These are phyloP conservation scores for Pterostichus madidus DNA, from an alignment of 2,888 invertebrate genomes.

Conservation along the genomic window DNA sequence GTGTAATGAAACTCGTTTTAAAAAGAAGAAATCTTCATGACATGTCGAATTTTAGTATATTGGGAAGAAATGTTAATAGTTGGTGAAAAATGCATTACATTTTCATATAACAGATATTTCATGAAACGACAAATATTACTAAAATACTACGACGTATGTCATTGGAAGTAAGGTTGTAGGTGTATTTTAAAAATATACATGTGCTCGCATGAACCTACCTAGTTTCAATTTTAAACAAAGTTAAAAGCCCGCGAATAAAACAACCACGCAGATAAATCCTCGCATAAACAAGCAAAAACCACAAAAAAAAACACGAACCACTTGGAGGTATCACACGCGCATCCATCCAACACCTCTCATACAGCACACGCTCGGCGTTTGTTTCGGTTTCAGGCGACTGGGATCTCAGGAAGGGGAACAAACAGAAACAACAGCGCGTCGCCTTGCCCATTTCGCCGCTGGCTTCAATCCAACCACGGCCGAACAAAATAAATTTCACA, in stretches of 20 bases:
- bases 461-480: constrained; percentile 41
- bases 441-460: constrained; percentile 37
- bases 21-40: no score
- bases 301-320: constrained; percentile 17
- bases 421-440: constrained; percentile 22
- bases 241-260: neutral
- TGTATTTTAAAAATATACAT: no score
- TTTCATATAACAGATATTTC: no score
- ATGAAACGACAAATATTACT: no score
- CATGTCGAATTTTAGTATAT: no score
- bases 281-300: neutral
- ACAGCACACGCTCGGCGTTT: neutral
- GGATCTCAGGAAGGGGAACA: constrained; percentile 16
- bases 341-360: constrained; percentile 7
- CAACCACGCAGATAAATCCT: neutral
- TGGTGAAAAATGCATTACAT: no score
- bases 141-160: no score
- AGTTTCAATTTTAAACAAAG: neutral
- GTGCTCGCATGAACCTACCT: no score
- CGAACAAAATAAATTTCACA: constrained; percentile 34
- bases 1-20: no score
- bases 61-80: no score
- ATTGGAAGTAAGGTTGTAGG: no score
- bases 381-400: constrained; percentile 8
- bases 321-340: neutral